Evolutionary conservation across 2,113 vertebrate species (phyloP), one percentile per base, ranked within the genome.

Genomic region (Epinephelus fuscoguttatus): DNA sequence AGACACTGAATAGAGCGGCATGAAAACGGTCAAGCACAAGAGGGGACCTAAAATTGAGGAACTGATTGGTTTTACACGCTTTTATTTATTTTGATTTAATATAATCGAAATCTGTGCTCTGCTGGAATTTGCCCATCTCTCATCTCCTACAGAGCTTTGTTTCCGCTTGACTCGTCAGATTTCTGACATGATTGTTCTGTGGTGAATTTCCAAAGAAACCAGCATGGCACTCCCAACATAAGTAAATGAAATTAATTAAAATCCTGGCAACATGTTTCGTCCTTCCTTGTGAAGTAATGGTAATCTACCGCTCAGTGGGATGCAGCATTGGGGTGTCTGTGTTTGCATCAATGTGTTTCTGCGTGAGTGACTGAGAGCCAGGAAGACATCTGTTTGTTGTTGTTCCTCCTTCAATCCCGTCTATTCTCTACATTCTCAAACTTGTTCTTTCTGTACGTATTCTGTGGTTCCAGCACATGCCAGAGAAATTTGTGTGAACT

Each of bases 231-330:
- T 69, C 75, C 33, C 57, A 68, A 67, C 40, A 30, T 71, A 63
- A 85, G 68, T 75, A 75, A 75, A 84, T 2, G 1, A 79, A 77
- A 80, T 78, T 66, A 81, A 89, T 88, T 86, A 74, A 90, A 90
- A 84, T 74, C 67, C 62, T 77, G 83, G 85, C 78, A 75, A 68
- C 27, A 60, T 56, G 45, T 75, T 72, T 6, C 14, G 67, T 67
- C 23, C 67, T 81, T 73, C 59, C 45, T 72, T 59, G 50, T 80
- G 82, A 78, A 70, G 74, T 70, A 75, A 62, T 75, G 19, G 19
- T 79, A 86, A 85, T 81, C 71, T 63, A 62, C 72, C 9, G 23
- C 84, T 80, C 69, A 60, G 78, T 77, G 42, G 70, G 81, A 84
- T 27, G 59, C 74, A 66, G 66, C 49, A 0, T 40, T 15, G 14